phyloP scores from a whole-genome alignment of 2,797 vertebrate genomes.

The Onychomys torridus region DNA sequence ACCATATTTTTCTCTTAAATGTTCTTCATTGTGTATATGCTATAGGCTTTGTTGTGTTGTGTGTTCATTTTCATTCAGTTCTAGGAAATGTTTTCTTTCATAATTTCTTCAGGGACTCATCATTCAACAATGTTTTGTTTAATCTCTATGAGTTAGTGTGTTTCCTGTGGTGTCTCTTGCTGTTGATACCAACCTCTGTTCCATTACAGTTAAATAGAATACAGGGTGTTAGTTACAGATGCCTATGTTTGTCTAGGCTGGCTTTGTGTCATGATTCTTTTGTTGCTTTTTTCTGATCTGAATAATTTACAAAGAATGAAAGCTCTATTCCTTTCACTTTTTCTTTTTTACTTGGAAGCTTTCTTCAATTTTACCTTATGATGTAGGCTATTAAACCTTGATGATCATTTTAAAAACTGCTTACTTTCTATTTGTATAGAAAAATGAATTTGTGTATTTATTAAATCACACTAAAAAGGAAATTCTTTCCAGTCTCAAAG shows the following conservation, averaged over 20 bases:
- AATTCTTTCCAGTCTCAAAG: neutral
- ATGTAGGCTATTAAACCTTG: neutral
- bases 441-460: neutral
- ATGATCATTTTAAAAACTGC: neutral
- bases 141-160: neutral
- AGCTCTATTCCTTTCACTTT: neutral
- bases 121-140: too few species aligned
- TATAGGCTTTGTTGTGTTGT: neutral
- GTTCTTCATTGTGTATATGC: neutral
- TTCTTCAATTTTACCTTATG: neutral
- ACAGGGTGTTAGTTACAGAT: neutral
- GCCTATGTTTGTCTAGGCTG: neutral
- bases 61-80: neutral
- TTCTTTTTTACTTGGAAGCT: neutral
- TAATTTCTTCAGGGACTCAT: neutral
- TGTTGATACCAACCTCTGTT: neutral
- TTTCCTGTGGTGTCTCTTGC: neutral
- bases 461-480: neutral
- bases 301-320: neutral
- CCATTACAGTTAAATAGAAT: neutral
- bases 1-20: too few species aligned
- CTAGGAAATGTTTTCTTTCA: neutral
- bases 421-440: neutral
- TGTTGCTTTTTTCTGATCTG: neutral
- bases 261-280: neutral